These are phyloP conservation scores for Amaurobius ferox DNA, from an alignment of 2,888 invertebrate species.

Conservation along the genomic window DNA sequence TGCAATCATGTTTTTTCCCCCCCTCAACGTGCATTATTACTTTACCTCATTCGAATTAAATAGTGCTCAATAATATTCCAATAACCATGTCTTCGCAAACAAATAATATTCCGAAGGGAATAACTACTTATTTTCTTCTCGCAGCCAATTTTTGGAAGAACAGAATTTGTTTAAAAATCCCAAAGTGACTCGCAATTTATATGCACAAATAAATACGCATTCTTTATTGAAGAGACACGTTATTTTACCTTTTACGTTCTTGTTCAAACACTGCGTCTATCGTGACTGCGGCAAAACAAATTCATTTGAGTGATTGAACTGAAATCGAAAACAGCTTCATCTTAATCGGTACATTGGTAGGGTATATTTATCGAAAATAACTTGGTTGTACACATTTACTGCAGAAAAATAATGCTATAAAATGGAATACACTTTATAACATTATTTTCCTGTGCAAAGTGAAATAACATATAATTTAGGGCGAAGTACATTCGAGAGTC, in stretches of 20 bases:
- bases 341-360: neutral
- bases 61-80: neutral
- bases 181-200: neutral
- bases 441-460: no score
- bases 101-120: neutral
- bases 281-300: neutral
- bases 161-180: constrained; percentile 6
- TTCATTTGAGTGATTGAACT: constrained; percentile 1
- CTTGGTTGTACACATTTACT: no score
- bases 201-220: constrained; percentile 9
- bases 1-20: no score
- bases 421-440: neutral
- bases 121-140: neutral
- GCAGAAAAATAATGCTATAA: no score
- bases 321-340: neutral
- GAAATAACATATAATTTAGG: no score
- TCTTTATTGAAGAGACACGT: neutral
- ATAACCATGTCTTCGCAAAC: neutral
- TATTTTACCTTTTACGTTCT: neutral
- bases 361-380: no score
- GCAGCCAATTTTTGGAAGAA: neutral
- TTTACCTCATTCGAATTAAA: neutral
- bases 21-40: neutral
- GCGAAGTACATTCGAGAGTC: no score
- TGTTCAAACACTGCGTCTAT: neutral